Conservation (phyloP, 2,888 invertebrate species). For the Malachius bipustulatus region DNA sequence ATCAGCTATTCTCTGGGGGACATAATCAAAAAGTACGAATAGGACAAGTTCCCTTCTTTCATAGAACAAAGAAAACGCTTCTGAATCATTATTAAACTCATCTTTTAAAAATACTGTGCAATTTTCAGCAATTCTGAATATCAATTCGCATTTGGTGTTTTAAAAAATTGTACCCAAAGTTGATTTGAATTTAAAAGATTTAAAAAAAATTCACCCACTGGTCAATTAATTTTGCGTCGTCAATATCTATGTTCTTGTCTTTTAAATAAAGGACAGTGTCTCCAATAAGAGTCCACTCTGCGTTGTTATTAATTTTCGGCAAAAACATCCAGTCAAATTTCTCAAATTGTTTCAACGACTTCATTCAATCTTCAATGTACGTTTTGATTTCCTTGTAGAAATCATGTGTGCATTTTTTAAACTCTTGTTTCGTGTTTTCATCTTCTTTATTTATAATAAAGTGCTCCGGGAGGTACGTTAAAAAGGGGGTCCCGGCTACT, state of each 20-base stretch:
- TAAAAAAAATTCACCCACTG: slow-evolving; percentile 19
- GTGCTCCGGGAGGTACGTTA: too few species aligned
- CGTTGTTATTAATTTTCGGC: slow-evolving; percentile 14
- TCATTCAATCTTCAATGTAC: slow-evolving; percentile 8
- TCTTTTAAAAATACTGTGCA: slow-evolving; percentile 19
- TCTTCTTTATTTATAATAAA: too few species aligned
- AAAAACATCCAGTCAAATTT: slow-evolving; percentile 13
- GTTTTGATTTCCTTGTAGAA: too few species aligned
- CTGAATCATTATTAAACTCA: too few species aligned
- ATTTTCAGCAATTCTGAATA: slow-evolving; percentile 18
- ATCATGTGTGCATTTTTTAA: too few species aligned
- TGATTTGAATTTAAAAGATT: slow-evolving; percentile 18
- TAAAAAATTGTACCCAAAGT: slow-evolving; percentile 19
- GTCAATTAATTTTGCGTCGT: slow-evolving; percentile 17
- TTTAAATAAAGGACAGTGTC: slow-evolving; percentile 15
- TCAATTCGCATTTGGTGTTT: slow-evolving; percentile 12
- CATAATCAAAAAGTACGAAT: too few species aligned
- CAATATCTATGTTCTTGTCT: slow-evolving; percentile 13
- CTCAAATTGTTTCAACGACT: slow-evolving; percentile 13
- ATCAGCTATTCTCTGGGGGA: too few species aligned
- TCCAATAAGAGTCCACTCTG: slow-evolving; percentile 16
- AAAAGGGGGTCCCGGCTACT: too few species aligned
- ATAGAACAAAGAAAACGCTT: too few species aligned
- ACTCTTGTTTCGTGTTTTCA: too few species aligned
- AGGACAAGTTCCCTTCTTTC: too few species aligned